These are phyloP conservation scores for Luperina testacea DNA, from an alignment of 2,888 invertebrate genomes.

Conservation along the genomic window DNA sequence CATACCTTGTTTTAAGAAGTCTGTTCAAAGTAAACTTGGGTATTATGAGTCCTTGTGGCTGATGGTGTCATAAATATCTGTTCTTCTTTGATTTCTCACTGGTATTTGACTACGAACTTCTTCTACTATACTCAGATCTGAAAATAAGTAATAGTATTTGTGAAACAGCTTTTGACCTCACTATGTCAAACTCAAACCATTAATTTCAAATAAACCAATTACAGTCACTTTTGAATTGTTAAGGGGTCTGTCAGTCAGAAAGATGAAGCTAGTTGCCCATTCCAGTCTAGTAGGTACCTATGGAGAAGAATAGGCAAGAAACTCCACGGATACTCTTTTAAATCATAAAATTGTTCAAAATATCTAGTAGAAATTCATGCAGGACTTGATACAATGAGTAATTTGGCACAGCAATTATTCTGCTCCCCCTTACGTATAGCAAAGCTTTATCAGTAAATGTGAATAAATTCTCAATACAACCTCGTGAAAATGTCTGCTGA, in stretches of 20 bases:
- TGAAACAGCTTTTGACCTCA: background rate
- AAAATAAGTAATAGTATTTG: slow-evolving; percentile 70
- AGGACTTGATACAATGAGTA: background rate
- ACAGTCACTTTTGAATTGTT: background rate
- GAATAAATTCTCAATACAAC: background rate
- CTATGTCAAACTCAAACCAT: background rate
- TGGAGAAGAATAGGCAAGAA: background rate
- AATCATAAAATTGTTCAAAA: background rate
- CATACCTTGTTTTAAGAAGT: background rate
- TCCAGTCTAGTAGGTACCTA: background rate
- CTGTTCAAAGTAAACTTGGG: slow-evolving; percentile 1
- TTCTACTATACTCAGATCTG: slow-evolving; percentile 93
- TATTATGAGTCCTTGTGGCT: slow-evolving; percentile 2
- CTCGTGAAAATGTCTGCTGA: background rate
- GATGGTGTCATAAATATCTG: slow-evolving; percentile 92
- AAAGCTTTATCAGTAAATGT: background rate
- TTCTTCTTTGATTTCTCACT: slow-evolving; percentile 92
- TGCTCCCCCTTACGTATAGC: background rate
- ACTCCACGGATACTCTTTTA: background rate
- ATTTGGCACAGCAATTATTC: background rate
- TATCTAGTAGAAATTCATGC: background rate
- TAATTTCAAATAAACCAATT: background rate
- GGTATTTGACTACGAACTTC: slow-evolving; percentile 96
- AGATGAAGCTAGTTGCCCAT: background rate
- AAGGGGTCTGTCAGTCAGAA: background rate